Evolutionary conservation across 1,140 invertebrate species (phyloP), one percentile per base, ranked within the genome.

Genomic region (Thalassaphorura encarpata): DNA sequence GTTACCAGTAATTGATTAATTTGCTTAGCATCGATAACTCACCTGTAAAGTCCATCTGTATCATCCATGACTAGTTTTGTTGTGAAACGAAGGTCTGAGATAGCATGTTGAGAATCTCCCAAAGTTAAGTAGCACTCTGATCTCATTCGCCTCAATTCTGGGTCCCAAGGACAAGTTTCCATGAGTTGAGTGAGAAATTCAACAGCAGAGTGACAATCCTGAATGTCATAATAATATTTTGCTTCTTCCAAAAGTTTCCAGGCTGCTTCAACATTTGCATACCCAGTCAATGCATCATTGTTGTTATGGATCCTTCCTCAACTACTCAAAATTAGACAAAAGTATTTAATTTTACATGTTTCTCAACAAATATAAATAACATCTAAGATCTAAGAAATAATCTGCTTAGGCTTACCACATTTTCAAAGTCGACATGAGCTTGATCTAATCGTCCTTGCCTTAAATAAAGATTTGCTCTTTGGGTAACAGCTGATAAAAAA

Each of bases 11-110:
- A n/a, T n/a, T n/a, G n/a, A 11, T 27, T 26, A 11, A 11, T 24
- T 24, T 21, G 23, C 26, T 6, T 8, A 47, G 15, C 89, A 47
- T 27, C 8, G 18, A 36, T 36, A 43, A 16, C 5, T 51, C 23
- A 51, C 48, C 48, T 85, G 53, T 82, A 83, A 71, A 83, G 93
- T 0, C 89, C 91, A 50, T 82, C 80, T 0, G 92, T 97, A 67
- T 94, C 92, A 72, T 99, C 96, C 51, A 84, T 80, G 40, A 84
- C 78, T 29, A 99, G 76, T 68, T 94, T 90, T 16, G 93, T 94
- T 5, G 90, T 84, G 2, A 87, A 83, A 54, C 87, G 77, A 63
- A 98, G 80, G 71, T 99, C 96, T 19, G 82, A 80, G 55, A 98
- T 87, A 11, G 95, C 96, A 56, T 85, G 83, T 62, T 84, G 78